Evolutionary conservation across 2,888 invertebrate genomes (phyloP), one percentile per base, ranked within the genome.

Genomic region (Andrena bucephala): DNA sequence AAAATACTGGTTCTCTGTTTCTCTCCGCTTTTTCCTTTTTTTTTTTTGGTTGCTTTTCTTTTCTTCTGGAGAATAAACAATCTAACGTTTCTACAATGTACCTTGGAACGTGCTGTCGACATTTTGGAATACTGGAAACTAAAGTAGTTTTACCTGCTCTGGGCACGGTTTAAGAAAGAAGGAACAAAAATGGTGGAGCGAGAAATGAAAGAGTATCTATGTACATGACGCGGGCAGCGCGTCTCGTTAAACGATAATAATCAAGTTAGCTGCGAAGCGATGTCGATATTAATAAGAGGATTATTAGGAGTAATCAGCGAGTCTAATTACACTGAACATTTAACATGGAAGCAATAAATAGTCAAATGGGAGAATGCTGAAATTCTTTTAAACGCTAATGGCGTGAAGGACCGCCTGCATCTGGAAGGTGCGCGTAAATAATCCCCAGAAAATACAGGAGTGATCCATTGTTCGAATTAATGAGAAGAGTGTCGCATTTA

Each of bases 321-420:
- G 63, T 84, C 73, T 88, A 83, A 81, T 87, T 87, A 86, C 76
- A 89, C 76, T 78, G 70, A 89, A 89, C 83, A 83, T 84, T 72
- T 42, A 87, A 89, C 85, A 81, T 87, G 87, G 83, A 89, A 89
- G 86, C 85, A 89, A 89, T 89, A 89, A 89, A 89, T 89, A 89
- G 63, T 83, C 82, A 75, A 88, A 83, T 83, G 87, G 86, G 68
- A 82, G 70, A 82, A 75, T 85, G 76, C 80, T 8, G 8, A 80
- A 79, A 86, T 85, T 86, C 54, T 69, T 79, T 82, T 31, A 72
- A 81, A 79, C 66, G 62, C 59, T 77, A 81, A 71, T 78, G 70
- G 71, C 68, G 57, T 67, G 36, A 77, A 82, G 63, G 66, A 82
- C 65, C 75, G 79, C 63, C 36, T 48, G 65, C 27, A 57, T 74